Conservation (phyloP, 2,888 invertebrate genomes). For the Brachyptera putata region DNA sequence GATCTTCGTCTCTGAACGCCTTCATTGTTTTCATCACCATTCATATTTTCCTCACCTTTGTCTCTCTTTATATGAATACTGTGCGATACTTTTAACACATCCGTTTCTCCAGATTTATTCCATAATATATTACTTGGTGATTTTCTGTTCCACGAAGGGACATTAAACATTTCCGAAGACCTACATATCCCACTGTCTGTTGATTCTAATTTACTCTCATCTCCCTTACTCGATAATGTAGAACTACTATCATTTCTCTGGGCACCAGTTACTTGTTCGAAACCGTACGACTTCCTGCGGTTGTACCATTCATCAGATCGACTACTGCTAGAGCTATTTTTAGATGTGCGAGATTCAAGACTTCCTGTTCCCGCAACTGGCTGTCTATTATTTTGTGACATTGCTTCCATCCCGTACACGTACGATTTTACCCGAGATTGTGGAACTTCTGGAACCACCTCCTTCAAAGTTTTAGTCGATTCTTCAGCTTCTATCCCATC, state of each 20-base stretch:
- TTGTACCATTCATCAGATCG: constrained; percentile 65
- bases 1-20: background rate
- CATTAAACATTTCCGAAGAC: constrained; percentile 61
- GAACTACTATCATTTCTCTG: constrained; percentile 20
- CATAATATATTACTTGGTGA: background rate
- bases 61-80: background rate
- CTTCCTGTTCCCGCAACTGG: constrained; percentile 46
- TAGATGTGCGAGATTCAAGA: constrained; percentile 47
- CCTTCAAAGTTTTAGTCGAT: constrained; percentile 30
- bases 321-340: constrained; percentile 46
- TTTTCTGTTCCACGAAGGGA: constrained; percentile 37
- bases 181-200: constrained; percentile 73
- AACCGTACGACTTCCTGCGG: constrained; percentile 73
- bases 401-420: constrained; percentile 47
- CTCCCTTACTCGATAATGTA: constrained; percentile 4
- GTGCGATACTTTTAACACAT: background rate
- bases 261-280: constrained; percentile 52
- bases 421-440: constrained; percentile 45
- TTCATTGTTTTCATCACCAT: background rate
- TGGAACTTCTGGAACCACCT: constrained; percentile 36
- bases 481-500: constrained; percentile 50
- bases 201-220: constrained; percentile 38
- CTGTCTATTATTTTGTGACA: constrained; percentile 40
- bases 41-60: background rate
- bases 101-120: background rate